Percentiles rank a stretch among this genome's conserved stretches.
Conservation (phyloP, 2,113 vertebrate genomes). For the Neolamprologus caudopunctatus region DNA sequence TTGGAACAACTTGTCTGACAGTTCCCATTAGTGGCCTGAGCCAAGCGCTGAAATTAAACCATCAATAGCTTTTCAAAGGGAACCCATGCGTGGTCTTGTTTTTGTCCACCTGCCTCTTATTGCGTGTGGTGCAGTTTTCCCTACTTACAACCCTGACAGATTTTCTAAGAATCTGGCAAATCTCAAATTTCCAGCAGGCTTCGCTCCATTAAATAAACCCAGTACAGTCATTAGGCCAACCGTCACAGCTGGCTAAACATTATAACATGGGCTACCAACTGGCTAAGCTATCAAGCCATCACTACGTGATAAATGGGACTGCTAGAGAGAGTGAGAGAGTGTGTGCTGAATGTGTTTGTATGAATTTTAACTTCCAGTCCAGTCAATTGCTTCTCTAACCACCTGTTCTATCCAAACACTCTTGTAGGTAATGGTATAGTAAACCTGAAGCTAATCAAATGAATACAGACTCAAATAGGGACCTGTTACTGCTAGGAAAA, state of each 20-base stretch:
- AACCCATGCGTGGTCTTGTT: neutral
- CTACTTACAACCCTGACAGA: slow-evolving; percentile 11
- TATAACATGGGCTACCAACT: slow-evolving; percentile 43
- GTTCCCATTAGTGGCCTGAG: neutral
- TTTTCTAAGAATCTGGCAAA: slow-evolving; percentile 31
- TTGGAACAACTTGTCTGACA: neutral
- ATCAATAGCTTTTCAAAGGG: neutral
- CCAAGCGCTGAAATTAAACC: neutral
- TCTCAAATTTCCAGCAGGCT: slow-evolving; percentile 44
- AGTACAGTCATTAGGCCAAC: slow-evolving; percentile 44
- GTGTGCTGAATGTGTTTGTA: neutral
- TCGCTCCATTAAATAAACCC: slow-evolving; percentile 45
- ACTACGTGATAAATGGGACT: slow-evolving; percentile 30
- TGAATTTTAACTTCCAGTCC: neutral
- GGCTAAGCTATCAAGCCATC: slow-evolving; percentile 41
- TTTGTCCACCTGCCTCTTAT: neutral
- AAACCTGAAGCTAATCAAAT: neutral
- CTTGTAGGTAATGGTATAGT: neutral
- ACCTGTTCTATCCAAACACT: neutral
- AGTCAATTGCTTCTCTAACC: neutral
- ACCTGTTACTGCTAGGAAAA: neutral
- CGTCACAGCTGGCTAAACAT: slow-evolving; percentile 57
- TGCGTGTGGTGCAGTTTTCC: neutral
- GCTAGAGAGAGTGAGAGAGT: neutral
- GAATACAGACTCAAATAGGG: neutral